These are phyloP conservation scores for Ahaetulla prasina DNA, from an alignment of 2,113 vertebrate species.

Conservation along the genomic window DNA sequence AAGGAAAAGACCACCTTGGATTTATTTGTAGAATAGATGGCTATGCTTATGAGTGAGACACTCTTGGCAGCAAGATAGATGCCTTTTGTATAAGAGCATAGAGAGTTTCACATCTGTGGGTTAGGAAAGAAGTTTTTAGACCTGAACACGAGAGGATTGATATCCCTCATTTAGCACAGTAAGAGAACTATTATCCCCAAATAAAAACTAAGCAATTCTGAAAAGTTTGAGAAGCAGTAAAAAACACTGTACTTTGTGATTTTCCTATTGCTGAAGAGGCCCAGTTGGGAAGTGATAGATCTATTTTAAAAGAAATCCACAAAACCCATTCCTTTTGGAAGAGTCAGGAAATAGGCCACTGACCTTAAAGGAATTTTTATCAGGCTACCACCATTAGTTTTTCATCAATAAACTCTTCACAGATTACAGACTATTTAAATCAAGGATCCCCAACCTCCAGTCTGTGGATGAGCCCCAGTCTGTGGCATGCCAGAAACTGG, in stretches of 20 bases:
- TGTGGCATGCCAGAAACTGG: neutral
- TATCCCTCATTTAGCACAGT: neutral
- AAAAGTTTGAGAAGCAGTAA: neutral
- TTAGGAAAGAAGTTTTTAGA: neutral
- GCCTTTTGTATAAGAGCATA: neutral
- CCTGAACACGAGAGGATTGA: neutral
- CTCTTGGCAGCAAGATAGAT: neutral
- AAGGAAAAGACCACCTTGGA: neutral
- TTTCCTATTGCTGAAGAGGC: neutral
- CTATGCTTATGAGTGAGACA: neutral
- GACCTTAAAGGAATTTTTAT: constrained; percentile 11
- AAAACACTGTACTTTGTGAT: neutral
- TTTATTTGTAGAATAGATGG: neutral
- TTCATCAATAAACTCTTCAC: neutral
- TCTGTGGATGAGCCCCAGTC: no score
- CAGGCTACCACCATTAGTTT: neutral
- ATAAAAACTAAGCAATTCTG: neutral
- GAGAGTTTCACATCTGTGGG: neutral
- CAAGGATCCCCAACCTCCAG: neutral
- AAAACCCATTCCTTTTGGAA: neutral
- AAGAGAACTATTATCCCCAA: neutral
- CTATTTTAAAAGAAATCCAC: constrained; percentile 11
- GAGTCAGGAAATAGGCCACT: neutral
- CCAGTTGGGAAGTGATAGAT: constrained; percentile 2
- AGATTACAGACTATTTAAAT: neutral